These are phyloP conservation scores for Harpalus rubripes DNA, from an alignment of 2,888 invertebrate species.

Conservation along the genomic window DNA sequence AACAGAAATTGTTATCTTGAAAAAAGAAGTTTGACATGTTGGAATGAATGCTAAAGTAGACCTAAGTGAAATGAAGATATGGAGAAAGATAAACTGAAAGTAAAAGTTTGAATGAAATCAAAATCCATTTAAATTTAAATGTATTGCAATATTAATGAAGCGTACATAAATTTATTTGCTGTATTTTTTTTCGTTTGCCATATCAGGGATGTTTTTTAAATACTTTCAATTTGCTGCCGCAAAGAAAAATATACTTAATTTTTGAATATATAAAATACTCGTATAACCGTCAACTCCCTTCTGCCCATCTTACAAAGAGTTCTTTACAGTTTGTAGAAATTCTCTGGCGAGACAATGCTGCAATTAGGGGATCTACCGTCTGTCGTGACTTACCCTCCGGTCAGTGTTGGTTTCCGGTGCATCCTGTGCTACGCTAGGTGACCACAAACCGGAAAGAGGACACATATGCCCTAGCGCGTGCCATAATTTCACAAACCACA, in stretches of 20 bases:
- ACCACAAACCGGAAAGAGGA: slow-evolving; percentile 54
- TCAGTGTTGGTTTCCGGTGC: slow-evolving; percentile 45
- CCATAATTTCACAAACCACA: slow-evolving; percentile 12
- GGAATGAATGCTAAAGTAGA: background rate
- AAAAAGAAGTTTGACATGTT: background rate
- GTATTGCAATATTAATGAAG: too few relatives aligned
- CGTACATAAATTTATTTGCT: too few relatives aligned
- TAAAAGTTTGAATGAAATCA: background rate
- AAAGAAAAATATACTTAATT: too few relatives aligned
- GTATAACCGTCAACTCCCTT: too few relatives aligned
- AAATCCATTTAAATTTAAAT: background rate
- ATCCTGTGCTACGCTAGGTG: slow-evolving; percentile 1
- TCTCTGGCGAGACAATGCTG: background rate
- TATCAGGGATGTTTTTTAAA: too few relatives aligned
- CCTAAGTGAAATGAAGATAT: background rate
- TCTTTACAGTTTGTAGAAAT: background rate
- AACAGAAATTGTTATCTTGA: background rate
- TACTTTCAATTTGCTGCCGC: too few relatives aligned
- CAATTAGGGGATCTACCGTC: slow-evolving; percentile 26
- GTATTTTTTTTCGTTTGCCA: too few relatives aligned
- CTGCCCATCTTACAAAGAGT: too few relatives aligned
- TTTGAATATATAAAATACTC: too few relatives aligned
- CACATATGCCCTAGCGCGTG: slow-evolving; percentile 30
- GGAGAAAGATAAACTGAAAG: background rate
- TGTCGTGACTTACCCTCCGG: slow-evolving; percentile 44